These are phyloP conservation scores for Thalassoma bifasciatum DNA, from an alignment of 2,113 vertebrate genomes.

Conservation along the genomic window DNA sequence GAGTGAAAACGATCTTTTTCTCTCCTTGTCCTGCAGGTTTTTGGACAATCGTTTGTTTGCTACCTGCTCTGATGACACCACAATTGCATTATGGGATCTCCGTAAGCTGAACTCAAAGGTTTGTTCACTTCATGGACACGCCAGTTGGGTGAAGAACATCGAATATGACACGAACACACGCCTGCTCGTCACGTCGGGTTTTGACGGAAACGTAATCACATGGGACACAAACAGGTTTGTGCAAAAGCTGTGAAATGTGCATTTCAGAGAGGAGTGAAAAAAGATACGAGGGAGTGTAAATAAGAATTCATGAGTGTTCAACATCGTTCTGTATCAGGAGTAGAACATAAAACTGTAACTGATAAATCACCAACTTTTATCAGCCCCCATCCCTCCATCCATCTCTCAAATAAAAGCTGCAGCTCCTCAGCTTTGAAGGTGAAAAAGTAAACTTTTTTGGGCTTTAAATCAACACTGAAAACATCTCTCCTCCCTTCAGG, in stretches of 20 bases:
- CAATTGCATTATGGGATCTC: constrained; percentile 97
- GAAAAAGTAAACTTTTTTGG: background rate
- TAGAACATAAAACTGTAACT: background rate
- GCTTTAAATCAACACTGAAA: no score
- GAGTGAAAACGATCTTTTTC: background rate
- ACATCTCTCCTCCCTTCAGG: background rate
- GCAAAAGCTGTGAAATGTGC: background rate
- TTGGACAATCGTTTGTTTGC: constrained; percentile 98
- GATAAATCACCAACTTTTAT: background rate
- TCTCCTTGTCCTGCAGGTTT: constrained; percentile 84
- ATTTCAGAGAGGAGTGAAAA: no score
- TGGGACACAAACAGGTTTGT: constrained; percentile 98
- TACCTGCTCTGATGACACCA: constrained; percentile 98
- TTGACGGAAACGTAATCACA: constrained; percentile 98
- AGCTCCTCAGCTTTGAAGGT: background rate
- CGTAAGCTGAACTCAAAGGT: constrained; percentile 96
- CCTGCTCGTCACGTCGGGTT: constrained; percentile 97
- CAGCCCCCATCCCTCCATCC: no score
- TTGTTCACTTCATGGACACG: constrained; percentile 96
- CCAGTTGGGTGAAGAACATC: constrained; percentile 99
- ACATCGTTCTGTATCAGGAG: no score
- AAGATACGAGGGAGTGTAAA: no score
- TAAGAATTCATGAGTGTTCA: no score
- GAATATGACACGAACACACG: constrained; percentile 98
- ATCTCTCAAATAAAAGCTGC: background rate